Conservation (phyloP, 2,113 vertebrate species). For the Puntigrus tetrazona region DNA sequence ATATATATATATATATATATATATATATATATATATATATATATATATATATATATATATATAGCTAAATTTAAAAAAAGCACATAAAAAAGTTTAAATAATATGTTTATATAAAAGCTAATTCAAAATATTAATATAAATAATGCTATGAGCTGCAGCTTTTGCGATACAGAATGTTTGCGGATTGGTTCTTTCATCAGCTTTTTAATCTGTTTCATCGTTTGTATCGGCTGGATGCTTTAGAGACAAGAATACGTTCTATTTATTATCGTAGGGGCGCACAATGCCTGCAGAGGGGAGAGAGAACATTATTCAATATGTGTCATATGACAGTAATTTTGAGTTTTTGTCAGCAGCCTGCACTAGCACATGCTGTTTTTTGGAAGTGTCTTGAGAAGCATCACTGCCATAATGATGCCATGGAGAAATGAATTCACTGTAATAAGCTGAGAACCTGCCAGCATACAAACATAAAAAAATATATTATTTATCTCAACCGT, state of each 20-base stretch:
- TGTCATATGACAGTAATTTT: background rate
- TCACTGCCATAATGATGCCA: constrained; percentile 12
- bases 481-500: constrained; percentile 1
- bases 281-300: background rate
- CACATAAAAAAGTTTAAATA: too few relatives aligned
- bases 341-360: background rate
- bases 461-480: background rate
- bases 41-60: too few relatives aligned
- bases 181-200: background rate
- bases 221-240: background rate
- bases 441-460: constrained; percentile 30
- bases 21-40: too few relatives aligned
- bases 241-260: background rate
- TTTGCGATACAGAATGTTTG: background rate
- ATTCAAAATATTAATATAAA: background rate
- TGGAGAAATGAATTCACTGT: background rate
- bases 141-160: background rate
- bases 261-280: background rate
- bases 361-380: constrained; percentile 19
- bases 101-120: too few relatives aligned
- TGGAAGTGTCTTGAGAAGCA: background rate
- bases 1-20: too few relatives aligned
- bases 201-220: background rate
- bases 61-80: too few relatives aligned
- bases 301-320: background rate